Evolutionary conservation across 2,797 vertebrate species (phyloP).

Genomic region (Yasuhikotakia modesta): DNA sequence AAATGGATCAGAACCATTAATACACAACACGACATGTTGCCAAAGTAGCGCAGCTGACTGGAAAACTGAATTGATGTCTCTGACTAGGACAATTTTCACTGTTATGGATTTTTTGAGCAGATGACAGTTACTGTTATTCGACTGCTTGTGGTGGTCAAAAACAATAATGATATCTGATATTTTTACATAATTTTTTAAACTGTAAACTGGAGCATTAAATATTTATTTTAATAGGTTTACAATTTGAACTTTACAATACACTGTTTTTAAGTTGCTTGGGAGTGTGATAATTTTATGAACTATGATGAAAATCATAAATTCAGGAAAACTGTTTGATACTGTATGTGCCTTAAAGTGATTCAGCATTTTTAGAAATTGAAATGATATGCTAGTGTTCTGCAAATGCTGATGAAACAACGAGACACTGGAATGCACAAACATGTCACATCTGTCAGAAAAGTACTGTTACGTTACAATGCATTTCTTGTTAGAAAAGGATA

Average conservation of each 20-base stretch:
- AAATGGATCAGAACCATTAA: constrained; percentile 32
- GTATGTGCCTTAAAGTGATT: too few species aligned
- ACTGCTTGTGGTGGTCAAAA: neutral
- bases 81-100: neutral
- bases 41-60: neutral
- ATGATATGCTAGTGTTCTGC: neutral
- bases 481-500: neutral
- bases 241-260: too few species aligned
- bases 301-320: too few species aligned
- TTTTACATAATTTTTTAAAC: too few species aligned
- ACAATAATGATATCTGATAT: neutral
- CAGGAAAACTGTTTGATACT: too few species aligned
- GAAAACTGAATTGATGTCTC: neutral
- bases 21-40: constrained; percentile 4
- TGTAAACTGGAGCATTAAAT: neutral
- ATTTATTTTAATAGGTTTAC: too few species aligned
- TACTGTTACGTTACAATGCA: neutral
- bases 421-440: neutral
- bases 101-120: neutral
- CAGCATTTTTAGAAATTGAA: neutral
- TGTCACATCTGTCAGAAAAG: neutral
- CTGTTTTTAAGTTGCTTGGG: too few species aligned
- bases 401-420: neutral
- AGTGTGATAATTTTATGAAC: too few species aligned
- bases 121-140: neutral